Base-by-base conservation (phyloP, 2,797 vertebrate genomes). In the Hydrolagus colliei region DNA sequence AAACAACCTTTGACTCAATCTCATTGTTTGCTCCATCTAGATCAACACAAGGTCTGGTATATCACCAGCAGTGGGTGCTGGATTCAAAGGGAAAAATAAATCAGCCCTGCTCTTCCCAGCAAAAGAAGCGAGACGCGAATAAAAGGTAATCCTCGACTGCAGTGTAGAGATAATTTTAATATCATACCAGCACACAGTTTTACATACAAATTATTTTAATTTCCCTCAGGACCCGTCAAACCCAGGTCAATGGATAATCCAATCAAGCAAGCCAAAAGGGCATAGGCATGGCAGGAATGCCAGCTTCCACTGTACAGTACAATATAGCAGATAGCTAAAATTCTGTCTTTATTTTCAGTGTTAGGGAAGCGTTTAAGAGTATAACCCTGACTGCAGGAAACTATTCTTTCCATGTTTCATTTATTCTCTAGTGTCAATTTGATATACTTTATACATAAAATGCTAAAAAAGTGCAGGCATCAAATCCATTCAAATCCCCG, bases 131-230 rank as follows among this genome's bases (percentile, higher is more conserved):
- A 68, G 18, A 52, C 3, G 16, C 52, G n/a, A 68, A 71, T 52
- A 71, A 82, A 2, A 67, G 32, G 18, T 61, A 4, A 32, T 20
- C 27, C 78, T 67, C 78, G 20, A 67, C 27, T 67, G 78, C 65
- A 71, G 5, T 71, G 79, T 12, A 63, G 10, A 84, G 79, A 68
- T 82, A 67, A 82, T 82, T 82, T 68, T 20, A 32, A 35, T 35
- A 16, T 82, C 27, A 67, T 82, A 82, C 14, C 63, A 82, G 63
- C 63, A 67, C 35, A 68, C 5, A 84, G 65, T 32, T 68, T 84
- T 68, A 84, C 67, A 18, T n/a, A 20, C 2, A 84, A 84, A 71
- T 84, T 16, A 16, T 12, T 71, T 35, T 84, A 68, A 84, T 84
- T 84, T 71, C 65, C 65, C 63, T 35, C 20, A 32, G 65, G 63